phyloP scores from a whole-genome alignment of 2,888 invertebrate genomes.

The Vanessa cardui region DNA sequence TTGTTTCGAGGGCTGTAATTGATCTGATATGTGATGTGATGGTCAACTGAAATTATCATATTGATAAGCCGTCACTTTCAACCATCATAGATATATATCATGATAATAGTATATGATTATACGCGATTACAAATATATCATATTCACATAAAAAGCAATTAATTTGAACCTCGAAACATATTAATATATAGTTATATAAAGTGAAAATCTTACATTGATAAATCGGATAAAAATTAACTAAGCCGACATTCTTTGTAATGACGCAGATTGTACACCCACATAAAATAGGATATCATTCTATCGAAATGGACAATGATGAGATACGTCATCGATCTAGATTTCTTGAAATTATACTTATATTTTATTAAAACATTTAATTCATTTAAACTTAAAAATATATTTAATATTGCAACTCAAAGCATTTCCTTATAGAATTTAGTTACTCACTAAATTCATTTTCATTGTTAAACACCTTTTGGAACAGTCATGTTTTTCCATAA shows the following conservation, averaged over 20 bases:
- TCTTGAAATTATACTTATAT: background rate
- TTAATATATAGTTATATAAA: background rate
- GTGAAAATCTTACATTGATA: background rate
- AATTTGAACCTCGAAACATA: background rate
- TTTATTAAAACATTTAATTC: background rate
- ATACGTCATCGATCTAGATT: no score
- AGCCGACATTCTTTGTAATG: slow-evolving; percentile 6
- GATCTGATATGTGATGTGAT: slow-evolving; percentile 4
- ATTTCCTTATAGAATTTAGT: no score
- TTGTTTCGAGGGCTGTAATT: slow-evolving; percentile 11
- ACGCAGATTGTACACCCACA: slow-evolving; percentile 17
- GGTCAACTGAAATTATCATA: background rate
- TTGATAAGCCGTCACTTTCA: background rate
- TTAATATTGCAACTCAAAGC: no score
- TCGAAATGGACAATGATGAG: background rate
- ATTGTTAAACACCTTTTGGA: background rate
- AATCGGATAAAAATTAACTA: background rate
- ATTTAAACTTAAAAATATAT: no score
- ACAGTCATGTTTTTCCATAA: slow-evolving; percentile 1
- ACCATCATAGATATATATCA: background rate
- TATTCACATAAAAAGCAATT: background rate
- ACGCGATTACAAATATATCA: background rate
- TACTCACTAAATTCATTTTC: no score
- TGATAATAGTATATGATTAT: background rate
- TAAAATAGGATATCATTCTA: background rate